These are phyloP conservation scores for Drosophila cardini DNA, from an alignment of 1,140 invertebrate genomes.

Conservation along the genomic window DNA sequence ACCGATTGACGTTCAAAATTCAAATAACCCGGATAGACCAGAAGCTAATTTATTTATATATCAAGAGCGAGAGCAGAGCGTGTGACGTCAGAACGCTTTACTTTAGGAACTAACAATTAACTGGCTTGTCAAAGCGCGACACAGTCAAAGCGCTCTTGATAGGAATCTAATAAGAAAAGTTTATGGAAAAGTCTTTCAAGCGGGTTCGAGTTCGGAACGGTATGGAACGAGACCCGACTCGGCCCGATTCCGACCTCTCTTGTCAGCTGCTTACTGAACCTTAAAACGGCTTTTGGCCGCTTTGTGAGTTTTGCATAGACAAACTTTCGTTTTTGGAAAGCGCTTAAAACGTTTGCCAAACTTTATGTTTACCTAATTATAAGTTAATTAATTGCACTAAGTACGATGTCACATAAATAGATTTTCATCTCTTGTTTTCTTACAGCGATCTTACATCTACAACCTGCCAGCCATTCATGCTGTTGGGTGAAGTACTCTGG, in stretches of 20 bases:
- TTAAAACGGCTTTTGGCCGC: constrained; percentile 32
- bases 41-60: constrained; percentile 32
- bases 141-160: constrained; percentile 56
- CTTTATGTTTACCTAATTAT: constrained; percentile 49
- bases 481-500: constrained; percentile 30
- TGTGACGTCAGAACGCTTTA: constrained; percentile 31
- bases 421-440: not conserved
- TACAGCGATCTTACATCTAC: constrained; percentile 71
- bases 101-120: constrained; percentile 57
- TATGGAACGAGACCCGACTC: not conserved
- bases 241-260: constrained; percentile 17
- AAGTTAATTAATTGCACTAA: constrained; percentile 41
- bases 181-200: constrained; percentile 48
- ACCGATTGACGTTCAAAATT: constrained; percentile 37
- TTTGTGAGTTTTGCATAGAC: constrained; percentile 39
- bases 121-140: constrained; percentile 76
- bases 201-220: constrained; percentile 15
- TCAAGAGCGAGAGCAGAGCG: not conserved
- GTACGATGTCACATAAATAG: constrained; percentile 12
- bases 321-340: constrained; percentile 72
- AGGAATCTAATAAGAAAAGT: constrained; percentile 74
- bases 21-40: constrained; percentile 54
- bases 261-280: constrained; percentile 65
- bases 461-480: constrained; percentile 74
- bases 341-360: constrained; percentile 34